Base-by-base conservation (phyloP, 2,888 invertebrate species). In the Troides oblongomaculatus region DNA sequence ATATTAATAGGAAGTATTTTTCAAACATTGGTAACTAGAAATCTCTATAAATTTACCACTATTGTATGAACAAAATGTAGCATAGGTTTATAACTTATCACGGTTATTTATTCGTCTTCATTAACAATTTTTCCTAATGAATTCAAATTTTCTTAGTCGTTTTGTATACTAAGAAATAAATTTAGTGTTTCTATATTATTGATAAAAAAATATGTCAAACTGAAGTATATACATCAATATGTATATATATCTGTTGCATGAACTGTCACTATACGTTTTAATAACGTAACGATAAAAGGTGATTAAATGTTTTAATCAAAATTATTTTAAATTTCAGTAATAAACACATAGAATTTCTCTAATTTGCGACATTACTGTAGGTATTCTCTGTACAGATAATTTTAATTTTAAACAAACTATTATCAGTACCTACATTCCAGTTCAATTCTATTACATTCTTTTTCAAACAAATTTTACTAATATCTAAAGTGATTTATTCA, bases 1-100 rank as follows among this genome's bases (percentile, higher is more conserved):
- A 81, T 88, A 88, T 88, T 86, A 87, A 80, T 88, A 68, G 18
- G 36, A 68, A 53, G 59, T 63, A 60, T 56, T 53, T 61, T 56
- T 56, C 61, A 17, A 30, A 62, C 46, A 60, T 23, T 59, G 36
- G 36, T 21, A 60, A 53, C 53, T 64, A 68, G 59, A 58, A 62
- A 36, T 66, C 59, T 36, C 36, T 43, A 62, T 62, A 53, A 53
- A 53, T 53, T 53, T 21, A 60, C 36, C 50, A 61, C 50, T 2
- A 62, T 53, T 56, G 18, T 61, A 50, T 39, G 17, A 46, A 46
- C 23, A 46, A 43, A 25, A 50, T 3, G 30, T 65, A 65, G 65
- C 21, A 17, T n/a, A 56, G 21, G 2, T 53, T 61, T 61, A 43
- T 18, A 43, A 53, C 36, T 46, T 46, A 46, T 46, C 46, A 46